Base-by-base conservation (phyloP, 2,888 invertebrate species). In the Gymnocheta viridis region DNA sequence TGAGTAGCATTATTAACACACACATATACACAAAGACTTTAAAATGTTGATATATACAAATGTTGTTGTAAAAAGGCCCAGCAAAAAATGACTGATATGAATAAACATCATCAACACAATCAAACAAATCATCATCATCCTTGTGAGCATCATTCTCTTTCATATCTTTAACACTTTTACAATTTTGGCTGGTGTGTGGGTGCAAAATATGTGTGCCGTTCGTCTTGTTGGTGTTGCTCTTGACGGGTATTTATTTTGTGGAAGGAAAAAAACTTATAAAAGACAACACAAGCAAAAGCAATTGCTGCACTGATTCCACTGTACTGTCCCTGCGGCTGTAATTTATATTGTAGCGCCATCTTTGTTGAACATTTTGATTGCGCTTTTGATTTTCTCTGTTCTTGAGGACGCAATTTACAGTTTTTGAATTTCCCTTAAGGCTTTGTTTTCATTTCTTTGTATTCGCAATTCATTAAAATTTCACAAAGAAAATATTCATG, bases 361-460 rank as follows among this genome's bases (percentile, higher is more conserved):
- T 87, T 87, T 87, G 86, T 74, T 82, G 58, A 60, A 85, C 77
- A 85, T 86, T 85, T 77, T 77, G 74, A 70, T 70, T 83, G 82
- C 67, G 73, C 38, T 77, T 82, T 74, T 56, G 44, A 35, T 58
- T 67, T 32, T 69, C 69, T 41, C 44, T 85, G 69, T 69, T 79
- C 81, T 82, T 60, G 70, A 79, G 81, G 81, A 72, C 67, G 87
- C 85, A 88, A 88, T 89, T 90, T 90, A 88, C 87, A 91, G 90
- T 91, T 91, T 77, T 89, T 89, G 89, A 88, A 54, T 47, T 79
- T 87, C 89, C 91, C 89, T 88, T 49, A 83, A 87, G 89, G 91
- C 89, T 88, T 91, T 91, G 91, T 91, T 91, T 91, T 90, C 88
- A 88, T 89, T 84, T 87, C 89, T 87, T 89, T 88, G 89, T 90